Evolutionary conservation across 2,797 vertebrate genomes (phyloP), one percentile per base, ranked within the genome.

Genomic region (Peromyscus melanophrys): DNA sequence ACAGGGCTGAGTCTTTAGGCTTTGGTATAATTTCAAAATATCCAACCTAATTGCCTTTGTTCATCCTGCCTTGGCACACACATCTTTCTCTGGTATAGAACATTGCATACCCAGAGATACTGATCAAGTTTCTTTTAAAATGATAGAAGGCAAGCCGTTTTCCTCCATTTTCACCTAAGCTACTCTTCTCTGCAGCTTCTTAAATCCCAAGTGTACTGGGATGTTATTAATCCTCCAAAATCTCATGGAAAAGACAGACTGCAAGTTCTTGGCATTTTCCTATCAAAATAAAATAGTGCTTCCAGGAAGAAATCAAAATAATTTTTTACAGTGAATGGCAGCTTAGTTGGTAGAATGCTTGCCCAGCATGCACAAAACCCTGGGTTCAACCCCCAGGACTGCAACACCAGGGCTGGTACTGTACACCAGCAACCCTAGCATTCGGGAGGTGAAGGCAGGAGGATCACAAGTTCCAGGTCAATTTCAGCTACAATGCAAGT

Each of bases 101-200:
- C 25, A 59, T 0, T 85, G 29, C 77, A 71, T 27, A 75, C 29
- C 9, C 10, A 85, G 80, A 81, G 16, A 92, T 1, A 7, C 46
- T 2, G 8, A 86, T 84, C 65, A 9, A 49, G 61, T 92, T 95
- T 92, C 93, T 83, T 67, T 29, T 37, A 76, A 69, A 93, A 87
- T 1, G 69, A 82, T 46, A 85, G 73, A 13, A 71, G 52, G 17
- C 11, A 92, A 81, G 43, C 92, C 0, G 0, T 34, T 82, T 92
- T 59, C 92, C 92, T 92, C 92, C 65, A 73, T 73, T 37, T 88
- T 76, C 55, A 94, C 83, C 86, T 77, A 55, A 84, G 52, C 52
- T 77, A 82, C n/a, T 94, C 83, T 90, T 34, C 1, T 55, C 19
- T 37, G 69, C 29, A 94, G 59, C 34, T 86, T 90, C 73, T 90